phyloP scores from a whole-genome alignment of 2,888 invertebrate genomes.

The Eurytoma californica region DNA sequence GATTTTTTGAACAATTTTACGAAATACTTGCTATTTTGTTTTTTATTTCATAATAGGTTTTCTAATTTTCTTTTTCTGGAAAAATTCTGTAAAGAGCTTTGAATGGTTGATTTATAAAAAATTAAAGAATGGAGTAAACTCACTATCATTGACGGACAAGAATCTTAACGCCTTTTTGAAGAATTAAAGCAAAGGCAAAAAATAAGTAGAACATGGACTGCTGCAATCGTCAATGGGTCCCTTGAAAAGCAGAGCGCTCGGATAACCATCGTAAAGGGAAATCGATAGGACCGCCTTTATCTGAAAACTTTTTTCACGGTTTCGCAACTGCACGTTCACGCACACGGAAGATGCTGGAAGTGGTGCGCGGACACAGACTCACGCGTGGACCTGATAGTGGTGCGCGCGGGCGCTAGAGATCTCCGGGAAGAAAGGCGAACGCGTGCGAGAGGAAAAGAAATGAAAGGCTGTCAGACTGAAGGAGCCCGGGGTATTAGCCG shows the following conservation, averaged over 20 bases:
- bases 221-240: no score
- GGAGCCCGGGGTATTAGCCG: conserved; percentile 71
- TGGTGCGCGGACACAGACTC: not conserved
- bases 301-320: not conserved
- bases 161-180: no score
- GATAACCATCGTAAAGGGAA: conserved; percentile 2
- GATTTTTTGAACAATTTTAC: no score
- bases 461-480: conserved; percentile 70
- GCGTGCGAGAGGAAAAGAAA: conserved; percentile 65
- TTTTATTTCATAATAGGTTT: no score
- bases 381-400: conserved; percentile 6
- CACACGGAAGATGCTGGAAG: not conserved
- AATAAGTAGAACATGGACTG: no score
- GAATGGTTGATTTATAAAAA: no score
- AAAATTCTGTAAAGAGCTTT: no score
- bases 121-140: no score
- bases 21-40: no score
- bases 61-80: no score
- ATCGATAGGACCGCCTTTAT: conserved; percentile 19
- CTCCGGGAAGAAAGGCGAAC: conserved; percentile 28
- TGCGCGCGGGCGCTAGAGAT: conserved; percentile 3
- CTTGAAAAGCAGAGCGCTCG: not conserved
- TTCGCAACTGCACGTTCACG: not conserved
- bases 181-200: no score
- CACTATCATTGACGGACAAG: no score